Base-by-base conservation (phyloP, 2,888 invertebrate genomes). In the Andrena chrysosceles region DNA sequence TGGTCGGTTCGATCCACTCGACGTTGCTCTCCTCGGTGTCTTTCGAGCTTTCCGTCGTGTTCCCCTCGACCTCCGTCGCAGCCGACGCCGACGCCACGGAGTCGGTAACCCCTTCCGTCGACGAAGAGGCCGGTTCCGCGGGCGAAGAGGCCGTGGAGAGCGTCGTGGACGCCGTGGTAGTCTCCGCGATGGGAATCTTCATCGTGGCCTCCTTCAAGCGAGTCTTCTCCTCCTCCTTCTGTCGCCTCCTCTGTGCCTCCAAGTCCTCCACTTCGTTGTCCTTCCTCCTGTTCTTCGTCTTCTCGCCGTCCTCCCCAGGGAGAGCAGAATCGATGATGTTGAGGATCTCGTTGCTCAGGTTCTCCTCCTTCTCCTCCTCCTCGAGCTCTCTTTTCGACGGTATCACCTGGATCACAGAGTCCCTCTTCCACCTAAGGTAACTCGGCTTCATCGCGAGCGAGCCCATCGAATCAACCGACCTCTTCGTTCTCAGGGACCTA, bases 331-430 rank as follows among this genome's bases (percentile, higher is more conserved):
- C 93, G n/a, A 94, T 92, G 6, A 93, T 93, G 59, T 93, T 92
- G 0, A 93, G 80, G 75, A 94, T 94, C 72, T 94, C 94, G 74
- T 94, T 94, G 59, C 92, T 93, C 49, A 93, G 31, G 16, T 92
- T 90, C 52, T 93, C 91, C 16, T 93, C 93, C 68, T 90, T 86
- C 72, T 90, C 89, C 42, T 91, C 90, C 20, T 91, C 90, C 10
- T 92, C 91, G 1, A 91, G 71, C 35, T 93, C 93, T 16, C 85
- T 90, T 48, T 91, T 91, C 20, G 92, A 88, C 0, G 94, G 94
- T 54, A 94, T 94, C 16, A 93, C 49, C 68, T 94, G 94, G 29
- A 93, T 93, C 2, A 91, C 91, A 0, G 93, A 91, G 1, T 88
- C 90, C 35, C 91, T 78, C 48, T 74, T 89, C 8, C 33, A 49